Conservation (phyloP, 2,797 vertebrate species). For the Simalia tracyae region DNA sequence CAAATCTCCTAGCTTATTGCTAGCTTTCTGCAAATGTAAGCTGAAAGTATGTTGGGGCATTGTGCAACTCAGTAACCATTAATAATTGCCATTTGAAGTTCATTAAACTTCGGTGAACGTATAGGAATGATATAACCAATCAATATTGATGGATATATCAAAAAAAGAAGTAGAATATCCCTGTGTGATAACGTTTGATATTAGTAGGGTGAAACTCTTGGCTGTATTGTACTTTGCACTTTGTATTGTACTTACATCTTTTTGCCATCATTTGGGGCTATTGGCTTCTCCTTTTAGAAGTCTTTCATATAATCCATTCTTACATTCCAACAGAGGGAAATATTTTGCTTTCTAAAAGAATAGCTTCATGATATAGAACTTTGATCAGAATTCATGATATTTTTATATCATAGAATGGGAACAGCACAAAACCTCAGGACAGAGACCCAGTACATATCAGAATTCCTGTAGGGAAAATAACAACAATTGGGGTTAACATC, state of each 20-base stretch:
- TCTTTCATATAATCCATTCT: constrained; percentile 5
- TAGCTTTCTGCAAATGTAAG: constrained; percentile 75
- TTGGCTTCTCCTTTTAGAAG: constrained; percentile 33
- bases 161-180: constrained; percentile 15
- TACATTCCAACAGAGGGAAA: constrained; percentile 22
- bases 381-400: constrained; percentile 9
- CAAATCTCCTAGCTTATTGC: constrained; percentile 72
- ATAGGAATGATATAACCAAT: constrained; percentile 69
- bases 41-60: constrained; percentile 76
- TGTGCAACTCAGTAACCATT: constrained; percentile 79
- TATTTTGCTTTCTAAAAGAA: neutral
- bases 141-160: constrained; percentile 53
- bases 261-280: constrained; percentile 35
- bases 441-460: neutral
- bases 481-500: neutral
- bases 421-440: constrained; percentile 13
- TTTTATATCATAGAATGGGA: constrained; percentile 4
- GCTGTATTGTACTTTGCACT: constrained; percentile 19
- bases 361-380: neutral
- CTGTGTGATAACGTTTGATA: constrained; percentile 39
- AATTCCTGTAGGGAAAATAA: constrained; percentile 24
- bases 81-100: constrained; percentile 80
- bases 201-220: constrained; percentile 43
- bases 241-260: neutral
- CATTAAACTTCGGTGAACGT: constrained; percentile 77